Base-by-base conservation (phyloP, 2,113 vertebrate species). In the Antechinus flavipes region DNA sequence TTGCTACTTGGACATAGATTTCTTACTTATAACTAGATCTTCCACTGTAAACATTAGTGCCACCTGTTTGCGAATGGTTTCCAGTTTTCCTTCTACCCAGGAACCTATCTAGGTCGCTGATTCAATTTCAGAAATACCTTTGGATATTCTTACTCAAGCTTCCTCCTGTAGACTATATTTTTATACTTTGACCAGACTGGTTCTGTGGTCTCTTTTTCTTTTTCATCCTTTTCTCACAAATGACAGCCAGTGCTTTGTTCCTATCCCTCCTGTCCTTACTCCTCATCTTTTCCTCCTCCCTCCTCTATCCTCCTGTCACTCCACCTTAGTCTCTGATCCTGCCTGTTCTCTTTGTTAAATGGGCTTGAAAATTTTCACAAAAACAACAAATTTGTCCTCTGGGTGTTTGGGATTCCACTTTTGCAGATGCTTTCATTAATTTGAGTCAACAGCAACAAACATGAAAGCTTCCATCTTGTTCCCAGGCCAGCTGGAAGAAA, bases 1-100 rank as follows among this genome's bases (percentile, higher is more conserved):
- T 42, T 84, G 19, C n/a, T 47, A 19, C 35, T 92, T 61, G 58
- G 8, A 8, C 25, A 55, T 8, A 35, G n/a, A 90, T 22, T 14
- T 58, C 46, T 68, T 30, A 84, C 6, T 56, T 56, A 94, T 91
- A 91, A 93, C 9, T 91, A 91, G 54, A 10, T 54, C 27, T 54
- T 55, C 52, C 52, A 90, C 92, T 42, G 93, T 50, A 91, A 94
- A 92, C 68, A 91, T 46, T 2, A 54, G 30, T 30, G 8, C 42
- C 90, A 90, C 47, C 46, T 52, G 24, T 90, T 27, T 50, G 90
- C 90, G 30, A 49, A 16, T 6, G 2, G 47, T 56, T 61, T 16
- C 52, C 30, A 42, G 55, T 54, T 96, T 96, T 27, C 91, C 90
- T 92, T 89, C 47, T 8, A 94, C 11, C 58, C 56, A 26, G 53